Evolutionary conservation across 2,113 vertebrate genomes (phyloP).

Genomic region (Chlamydotis undulata): DNA sequence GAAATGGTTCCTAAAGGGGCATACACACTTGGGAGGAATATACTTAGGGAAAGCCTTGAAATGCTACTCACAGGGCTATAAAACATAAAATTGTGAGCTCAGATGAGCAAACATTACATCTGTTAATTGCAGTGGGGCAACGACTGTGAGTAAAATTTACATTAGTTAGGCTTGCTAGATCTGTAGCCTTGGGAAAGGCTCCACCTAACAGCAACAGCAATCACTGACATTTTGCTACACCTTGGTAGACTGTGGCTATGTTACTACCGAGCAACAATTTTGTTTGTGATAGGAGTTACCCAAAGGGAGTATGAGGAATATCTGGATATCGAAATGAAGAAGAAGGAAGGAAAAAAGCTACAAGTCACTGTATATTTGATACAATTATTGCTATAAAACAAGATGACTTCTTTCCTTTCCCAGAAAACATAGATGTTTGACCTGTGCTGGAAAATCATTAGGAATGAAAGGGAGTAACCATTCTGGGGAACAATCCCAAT

Average conservation of each 20-base stretch:
- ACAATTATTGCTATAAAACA: background rate
- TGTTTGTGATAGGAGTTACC: background rate
- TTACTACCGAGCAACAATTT: background rate
- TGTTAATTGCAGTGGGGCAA: background rate
- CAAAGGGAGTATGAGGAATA: background rate
- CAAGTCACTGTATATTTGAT: background rate
- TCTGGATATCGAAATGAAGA: background rate
- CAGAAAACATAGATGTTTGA: background rate
- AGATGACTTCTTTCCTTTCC: background rate
- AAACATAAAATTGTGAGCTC: background rate
- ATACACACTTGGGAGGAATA: background rate
- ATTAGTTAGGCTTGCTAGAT: background rate
- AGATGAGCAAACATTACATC: background rate
- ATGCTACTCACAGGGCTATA: background rate
- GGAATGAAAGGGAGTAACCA: background rate
- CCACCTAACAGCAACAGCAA: background rate
- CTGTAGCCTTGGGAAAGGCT: background rate
- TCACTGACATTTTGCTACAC: background rate
- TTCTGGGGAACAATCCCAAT: background rate
- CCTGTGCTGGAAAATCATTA: background rate
- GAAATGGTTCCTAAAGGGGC: background rate
- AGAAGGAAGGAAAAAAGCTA: background rate
- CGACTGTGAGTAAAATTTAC: background rate
- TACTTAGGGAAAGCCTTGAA: background rate
- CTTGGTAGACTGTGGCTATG: background rate